Evolutionary conservation across 2,113 vertebrate species (phyloP), one percentile per base, ranked within the genome.

Genomic region (Cavia porcellus): DNA sequence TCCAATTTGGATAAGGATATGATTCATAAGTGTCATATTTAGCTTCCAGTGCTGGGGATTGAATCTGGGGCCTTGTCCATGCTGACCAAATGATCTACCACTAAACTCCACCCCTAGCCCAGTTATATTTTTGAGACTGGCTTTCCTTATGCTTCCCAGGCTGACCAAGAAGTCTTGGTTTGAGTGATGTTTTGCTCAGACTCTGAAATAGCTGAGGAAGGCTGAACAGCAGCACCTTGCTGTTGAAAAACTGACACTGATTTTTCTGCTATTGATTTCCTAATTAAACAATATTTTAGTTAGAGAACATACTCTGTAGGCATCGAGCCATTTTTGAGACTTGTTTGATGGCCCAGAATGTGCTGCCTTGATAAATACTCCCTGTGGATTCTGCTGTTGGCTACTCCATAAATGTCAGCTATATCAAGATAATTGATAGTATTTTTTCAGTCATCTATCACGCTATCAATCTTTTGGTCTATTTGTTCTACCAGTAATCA

Each of bases 201-300:
- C 45, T 86, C 19, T 12, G 7, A 3, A 15, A 35, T 28, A 28
- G 7, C 82, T 45, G 8, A 13, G 22, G 42, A 0, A 28, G 32
- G 6, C 20, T 86, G 13, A 13, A 50, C 13, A 55, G 28, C 13
- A 4, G 24, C 13, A 52, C 47, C 50, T 87, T 35, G 35, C 50
- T 66, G 45, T 32, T 30, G 47, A 77, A 77, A 77, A 77, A 30
- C 12, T 77, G 57, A 55, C 50, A 35, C 25, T 86, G 11, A 50
- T 82, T 59, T 38, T 86, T 75, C 62, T 77, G 3, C 22, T 68
- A 61, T 42, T 42, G 20, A 68, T 77, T 75, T 88, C 75, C 35
- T 84, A 77, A 45, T 61, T 91, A 87, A 87, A 82, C 57, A 77
- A 42, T 38, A 45, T 75, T 91, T 91, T 80, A 30, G 52, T 80